Evolutionary conservation across 2,888 invertebrate genomes (phyloP), one percentile per base, ranked within the genome.

Genomic region (Punctoribates punctum): DNA sequence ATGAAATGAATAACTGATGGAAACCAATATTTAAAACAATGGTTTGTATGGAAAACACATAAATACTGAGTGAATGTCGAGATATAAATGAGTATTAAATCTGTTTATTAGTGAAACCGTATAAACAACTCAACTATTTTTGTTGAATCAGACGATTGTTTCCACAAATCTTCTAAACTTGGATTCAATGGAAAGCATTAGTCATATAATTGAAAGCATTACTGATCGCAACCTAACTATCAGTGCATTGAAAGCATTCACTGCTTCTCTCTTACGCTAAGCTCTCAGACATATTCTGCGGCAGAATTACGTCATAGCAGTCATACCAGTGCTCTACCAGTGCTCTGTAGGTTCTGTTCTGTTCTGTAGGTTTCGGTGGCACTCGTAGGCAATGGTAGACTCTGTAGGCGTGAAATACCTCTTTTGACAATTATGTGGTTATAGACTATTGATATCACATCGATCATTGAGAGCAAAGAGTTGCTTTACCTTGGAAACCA

Each of bases 201-300:
- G 48, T 48, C 48, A 48, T 48, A 48, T 5, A 13, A 48, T 17
- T 48, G 48, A 3, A 34, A 6, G 34, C 8, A 34, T 34, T 34
- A 4, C 5, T 34, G 5, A 8, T 34, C 34, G 34, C 34, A 8
- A 13, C 15, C n/a, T 15, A 51, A 51, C n/a, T n/a, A 51, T n/a
- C 13, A n/a, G 51, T 51, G 15, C 17, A n/a, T n/a, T 51, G 51
- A 51, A 15, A 4, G n/a, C 57, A 17, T 17, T 57, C 3, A 57
- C 57, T n/a, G n/a, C n/a, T n/a, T 48, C 57, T n/a, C 57, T 57
- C 23, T 48, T 48, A 48, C 48, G 13, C 48, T 17, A 23, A 57
- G n/a, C 20, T 20, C 57, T 23, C 57, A 57, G 57, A 57, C 57
- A 57, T 57, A 57, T 57, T 57, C 57, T 57, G 57, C 57, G 23